Percentiles rank a stretch among this genome's conserved stretches.
Conservation (phyloP, 64 coral and sea anemone genomes). For the Montipora efflorescens region DNA sequence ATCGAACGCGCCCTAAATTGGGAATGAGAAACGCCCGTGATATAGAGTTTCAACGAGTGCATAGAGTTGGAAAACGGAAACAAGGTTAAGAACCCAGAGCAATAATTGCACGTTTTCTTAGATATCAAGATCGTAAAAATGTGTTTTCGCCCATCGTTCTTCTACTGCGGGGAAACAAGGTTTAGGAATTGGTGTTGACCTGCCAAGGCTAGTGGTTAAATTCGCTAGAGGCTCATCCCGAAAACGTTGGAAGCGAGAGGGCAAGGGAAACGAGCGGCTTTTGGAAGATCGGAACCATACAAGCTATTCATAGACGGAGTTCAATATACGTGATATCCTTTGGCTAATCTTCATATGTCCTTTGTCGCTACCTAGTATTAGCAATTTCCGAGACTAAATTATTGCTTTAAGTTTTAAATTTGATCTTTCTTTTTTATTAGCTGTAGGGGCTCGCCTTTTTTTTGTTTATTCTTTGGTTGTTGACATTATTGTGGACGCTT, state of each 20-base stretch:
- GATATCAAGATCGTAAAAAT: neutral
- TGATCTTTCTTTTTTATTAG: too few species aligned
- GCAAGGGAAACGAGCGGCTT: neutral
- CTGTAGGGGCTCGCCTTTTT: too few species aligned
- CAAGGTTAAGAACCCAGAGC: neutral
- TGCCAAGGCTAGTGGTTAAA: conserved; percentile 19
- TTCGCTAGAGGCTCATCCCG: neutral
- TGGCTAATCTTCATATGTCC: neutral
- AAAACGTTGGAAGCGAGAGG: neutral
- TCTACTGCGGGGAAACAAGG: neutral
- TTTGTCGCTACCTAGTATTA: too few species aligned
- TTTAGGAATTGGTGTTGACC: conserved; percentile 24
- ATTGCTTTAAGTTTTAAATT: too few species aligned
- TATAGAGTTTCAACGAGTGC: neutral
- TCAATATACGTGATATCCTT: neutral
- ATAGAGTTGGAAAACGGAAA: neutral
- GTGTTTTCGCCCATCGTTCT: neutral
- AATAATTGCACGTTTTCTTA: neutral
- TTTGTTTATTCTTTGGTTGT: too few species aligned
- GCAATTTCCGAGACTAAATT: too few species aligned
- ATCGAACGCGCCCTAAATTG: neutral
- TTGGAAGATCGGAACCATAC: conserved; percentile 33
- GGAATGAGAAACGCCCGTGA: neutral
- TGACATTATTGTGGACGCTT: too few species aligned
- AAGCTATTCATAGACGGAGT: conserved; percentile 31